A percentile compares a stretch with the other conserved stretches of the same genome.
These are phyloP conservation scores for Pegoplata infirma DNA, from an alignment of 2,888 invertebrate genomes.

Conservation along the genomic window DNA sequence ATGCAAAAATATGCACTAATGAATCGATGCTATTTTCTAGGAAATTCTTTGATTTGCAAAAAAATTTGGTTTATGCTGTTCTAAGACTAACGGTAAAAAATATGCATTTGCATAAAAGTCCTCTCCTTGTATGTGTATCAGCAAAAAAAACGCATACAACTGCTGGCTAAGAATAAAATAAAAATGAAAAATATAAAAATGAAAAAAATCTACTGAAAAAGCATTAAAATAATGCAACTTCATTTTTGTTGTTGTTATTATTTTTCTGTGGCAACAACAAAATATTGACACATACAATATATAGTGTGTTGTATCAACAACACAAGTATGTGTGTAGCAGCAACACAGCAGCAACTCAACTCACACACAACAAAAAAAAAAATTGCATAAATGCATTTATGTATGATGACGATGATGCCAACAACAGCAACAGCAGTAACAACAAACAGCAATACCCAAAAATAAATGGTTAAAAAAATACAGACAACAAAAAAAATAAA, in stretches of 20 bases:
- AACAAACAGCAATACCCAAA: background rate
- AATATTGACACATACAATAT: constrained; percentile 54
- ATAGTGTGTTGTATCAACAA: constrained; percentile 46
- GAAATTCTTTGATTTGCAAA: too few relatives aligned
- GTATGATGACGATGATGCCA: background rate
- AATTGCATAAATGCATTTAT: constrained; percentile 33
- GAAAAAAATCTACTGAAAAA: constrained; percentile 45
- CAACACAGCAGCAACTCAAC: constrained; percentile 30
- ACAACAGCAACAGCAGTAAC: background rate
- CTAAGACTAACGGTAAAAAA: too few relatives aligned
- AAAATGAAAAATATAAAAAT: too few relatives aligned
- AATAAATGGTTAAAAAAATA: constrained; percentile 7
- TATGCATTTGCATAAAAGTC: too few relatives aligned
- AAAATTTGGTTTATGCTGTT: too few relatives aligned
- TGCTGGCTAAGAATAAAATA: background rate
- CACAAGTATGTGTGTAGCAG: too few relatives aligned
- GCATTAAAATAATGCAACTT: constrained; percentile 58
- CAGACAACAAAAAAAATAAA: constrained; percentile 16
- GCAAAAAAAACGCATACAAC: constrained; percentile 5
- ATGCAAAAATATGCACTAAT: too few relatives aligned
- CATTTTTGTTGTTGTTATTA: constrained; percentile 27
- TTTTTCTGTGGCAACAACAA: constrained; percentile 28
- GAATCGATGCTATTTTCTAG: too few relatives aligned
- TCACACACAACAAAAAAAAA: constrained; percentile 24
- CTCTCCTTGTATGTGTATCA: too few relatives aligned